These are phyloP conservation scores for Clamator glandarius DNA, from an alignment of 2,797 vertebrate species.

Conservation along the genomic window DNA sequence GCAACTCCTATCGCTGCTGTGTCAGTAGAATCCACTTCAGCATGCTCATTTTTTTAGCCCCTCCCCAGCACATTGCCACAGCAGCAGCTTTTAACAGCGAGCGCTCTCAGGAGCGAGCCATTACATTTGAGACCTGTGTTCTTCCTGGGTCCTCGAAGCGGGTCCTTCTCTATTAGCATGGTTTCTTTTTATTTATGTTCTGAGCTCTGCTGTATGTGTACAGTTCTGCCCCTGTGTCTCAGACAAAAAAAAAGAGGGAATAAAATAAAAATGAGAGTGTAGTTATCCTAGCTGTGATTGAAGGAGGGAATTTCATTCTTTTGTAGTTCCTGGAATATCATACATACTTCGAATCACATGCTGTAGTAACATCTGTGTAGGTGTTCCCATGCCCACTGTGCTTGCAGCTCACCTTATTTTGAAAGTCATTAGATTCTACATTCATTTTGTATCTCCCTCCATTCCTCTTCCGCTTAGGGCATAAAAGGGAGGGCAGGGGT, in stretches of 20 bases:
- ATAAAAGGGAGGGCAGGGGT: background rate
- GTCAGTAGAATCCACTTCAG: background rate
- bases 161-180: background rate
- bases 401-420: background rate
- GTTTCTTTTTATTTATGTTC: background rate
- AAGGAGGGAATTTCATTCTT: background rate
- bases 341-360: background rate
- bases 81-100: background rate
- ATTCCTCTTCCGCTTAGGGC: background rate
- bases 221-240: background rate
- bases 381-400: background rate
- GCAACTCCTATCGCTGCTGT: background rate
- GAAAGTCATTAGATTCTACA: background rate
- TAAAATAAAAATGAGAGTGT: background rate
- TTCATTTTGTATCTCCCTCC: background rate
- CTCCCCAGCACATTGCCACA: background rate
- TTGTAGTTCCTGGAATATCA: background rate
- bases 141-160: background rate
- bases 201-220: background rate
- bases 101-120: background rate
- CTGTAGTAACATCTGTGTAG: background rate
- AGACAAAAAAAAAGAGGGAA: no score
- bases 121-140: background rate
- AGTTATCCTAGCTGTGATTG: background rate
- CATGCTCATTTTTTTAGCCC: background rate